Evolutionary conservation across 2,113 vertebrate species (phyloP), one percentile per base, ranked within the genome.

Genomic region (Butorides virescens): DNA sequence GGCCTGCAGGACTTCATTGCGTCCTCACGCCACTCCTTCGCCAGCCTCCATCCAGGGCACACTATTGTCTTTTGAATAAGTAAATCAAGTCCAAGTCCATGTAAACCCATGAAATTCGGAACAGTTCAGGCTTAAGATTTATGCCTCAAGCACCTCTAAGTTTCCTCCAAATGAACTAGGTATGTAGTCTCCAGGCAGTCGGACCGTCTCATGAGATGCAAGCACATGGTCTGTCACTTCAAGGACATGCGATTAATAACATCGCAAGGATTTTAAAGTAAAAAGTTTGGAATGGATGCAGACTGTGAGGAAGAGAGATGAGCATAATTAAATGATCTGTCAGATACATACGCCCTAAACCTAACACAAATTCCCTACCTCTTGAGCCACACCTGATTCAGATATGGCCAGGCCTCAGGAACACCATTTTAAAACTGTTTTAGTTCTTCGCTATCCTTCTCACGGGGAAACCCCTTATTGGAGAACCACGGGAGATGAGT

Each of bases 201-300:
- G 53, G 37, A 9, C 5, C 5, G 0, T 13, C 66, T 56, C 3
- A 0, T 2, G 19, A 47, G 1, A 36, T 2, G 14, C 23, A 37
- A n/a, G 36, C 34, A 44, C 22, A 0, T 5, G 7, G 53, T 44
- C 58, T 52, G n/a, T 37, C 32, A 5, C 34, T 27, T 52, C 52
- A 36, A 14, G 63, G 78, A 3, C 32, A 32, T 27, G 52, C 19
- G 3, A 7, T 50, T 47, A 70, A 30, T 55, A 50, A n/a, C 77
- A 32, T 15, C 85, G 21, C 32, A 52, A 50, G 27, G 39, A 50
- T 19, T 58, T 36, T 25, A 13, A 68, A 62, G 75, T 1, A 36
- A 27, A 7, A 49, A 70, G n/a, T 68, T 12, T 49, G 39, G 34
- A 65, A 72, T 1, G 25, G 68, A 63, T n/a, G 59, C 50, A 68